Percentiles rank a stretch among this genome's conserved stretches.
These are phyloP conservation scores for Platysternon megacephalum DNA, from an alignment of 2,113 vertebrate genomes.

Conservation along the genomic window DNA sequence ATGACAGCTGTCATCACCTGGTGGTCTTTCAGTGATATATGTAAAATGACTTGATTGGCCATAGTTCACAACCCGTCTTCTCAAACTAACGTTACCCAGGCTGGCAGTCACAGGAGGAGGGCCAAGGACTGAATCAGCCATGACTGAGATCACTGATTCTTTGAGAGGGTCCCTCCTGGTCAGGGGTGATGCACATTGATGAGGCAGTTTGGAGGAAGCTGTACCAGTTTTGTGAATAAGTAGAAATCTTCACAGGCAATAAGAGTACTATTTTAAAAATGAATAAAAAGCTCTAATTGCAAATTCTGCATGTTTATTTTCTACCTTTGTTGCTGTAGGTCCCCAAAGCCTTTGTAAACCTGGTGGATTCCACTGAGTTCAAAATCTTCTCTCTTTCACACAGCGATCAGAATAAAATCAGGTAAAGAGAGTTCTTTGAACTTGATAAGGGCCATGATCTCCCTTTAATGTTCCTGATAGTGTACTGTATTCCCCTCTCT, in stretches of 20 bases:
- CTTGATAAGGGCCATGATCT: neutral
- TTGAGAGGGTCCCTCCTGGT: neutral
- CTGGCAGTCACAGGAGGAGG: neutral
- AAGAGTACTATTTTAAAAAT: neutral
- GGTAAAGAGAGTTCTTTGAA: conserved; percentile 62
- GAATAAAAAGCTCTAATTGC: neutral
- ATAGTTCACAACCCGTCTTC: neutral
- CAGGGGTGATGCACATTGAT: neutral
- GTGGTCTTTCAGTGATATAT: neutral
- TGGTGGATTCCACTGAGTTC: conserved; percentile 76
- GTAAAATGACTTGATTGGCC: neutral
- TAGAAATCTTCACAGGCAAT: fast-evolving
- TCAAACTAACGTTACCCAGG: neutral
- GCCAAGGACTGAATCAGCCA: neutral
- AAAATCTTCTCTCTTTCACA: neutral
- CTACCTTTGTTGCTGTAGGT: conserved; percentile 61
- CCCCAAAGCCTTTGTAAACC: conserved; percentile 79
- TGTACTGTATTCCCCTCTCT: neutral
- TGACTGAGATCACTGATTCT: neutral
- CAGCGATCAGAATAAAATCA: conserved; percentile 32
- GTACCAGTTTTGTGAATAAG: neutral
- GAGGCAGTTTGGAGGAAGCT: neutral
- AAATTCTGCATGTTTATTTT: neutral
- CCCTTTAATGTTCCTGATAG: neutral
- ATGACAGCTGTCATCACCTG: neutral